Base-by-base conservation (phyloP, 2,797 vertebrate genomes). In the Melanotaenia maccullochi region DNA sequence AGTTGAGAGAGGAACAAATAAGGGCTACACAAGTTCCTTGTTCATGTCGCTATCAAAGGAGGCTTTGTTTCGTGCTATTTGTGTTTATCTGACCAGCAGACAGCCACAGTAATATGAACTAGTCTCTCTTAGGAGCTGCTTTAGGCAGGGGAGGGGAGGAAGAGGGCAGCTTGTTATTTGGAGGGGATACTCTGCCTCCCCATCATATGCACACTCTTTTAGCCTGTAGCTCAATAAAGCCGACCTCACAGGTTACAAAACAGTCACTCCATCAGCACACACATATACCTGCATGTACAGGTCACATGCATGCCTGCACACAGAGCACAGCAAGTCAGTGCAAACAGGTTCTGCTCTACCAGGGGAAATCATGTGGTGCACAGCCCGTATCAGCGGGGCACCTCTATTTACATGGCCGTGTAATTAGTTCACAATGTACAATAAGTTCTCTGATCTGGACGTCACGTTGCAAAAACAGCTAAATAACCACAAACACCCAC, bases 331-430 rank as follows among this genome's bases (percentile, higher is more conserved):
- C 32, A 49, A 73, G 72, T 81, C 71, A 66, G 78, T 42, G 76
- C 85, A 87, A 89, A 88, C 92, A 90, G 78, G 77, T 76, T 70
- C 57, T 38, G 80, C 70, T 88, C 71, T 81, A 93, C 87, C 93
- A 89, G 88, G 94, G 92, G 92, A 93, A 93, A 94, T 95, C 93
- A 93, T 87, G 86, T 65, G 78, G 85, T 80, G 84, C 82, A 86
- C 85, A 81, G 84, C 72, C 81, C 85, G 88, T 72, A 87, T 87
- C 89, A 93, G 90, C 86, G 81, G 88, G 88, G 82, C 70, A 83
- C 87, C 75, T 87, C 89, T 86, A 90, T 91, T 92, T 91, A 91
- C 90, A 92, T 85, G 51, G 82, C 84, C 78, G 82, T 82, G 82
- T 89, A 93, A 93, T 93, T 93, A 92, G 90, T 89, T 89, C 82